Evolutionary conservation across 1,140 invertebrate species (phyloP).

Genomic region (Cotesia vestalis): DNA sequence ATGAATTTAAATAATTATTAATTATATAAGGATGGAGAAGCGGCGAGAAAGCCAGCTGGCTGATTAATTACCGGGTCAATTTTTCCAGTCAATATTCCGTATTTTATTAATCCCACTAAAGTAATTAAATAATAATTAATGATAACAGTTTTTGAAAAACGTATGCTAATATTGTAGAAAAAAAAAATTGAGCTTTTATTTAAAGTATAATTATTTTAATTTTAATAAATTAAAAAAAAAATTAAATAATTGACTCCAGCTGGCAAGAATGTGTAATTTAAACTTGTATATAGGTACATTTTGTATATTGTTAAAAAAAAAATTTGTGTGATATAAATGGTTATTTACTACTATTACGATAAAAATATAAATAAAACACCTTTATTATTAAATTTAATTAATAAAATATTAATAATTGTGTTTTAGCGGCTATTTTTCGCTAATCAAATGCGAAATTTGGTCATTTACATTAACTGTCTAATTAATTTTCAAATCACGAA

Average conservation of each 20-base stretch:
- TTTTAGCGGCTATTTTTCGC: not conserved
- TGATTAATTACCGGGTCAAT: not conserved
- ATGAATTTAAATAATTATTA: constrained; percentile 26
- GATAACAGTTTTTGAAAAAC: no score
- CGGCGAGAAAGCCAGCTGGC: not conserved
- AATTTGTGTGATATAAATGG: constrained; percentile 68
- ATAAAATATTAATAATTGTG: constrained; percentile 9
- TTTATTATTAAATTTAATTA: constrained; percentile 1
- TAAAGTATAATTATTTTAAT: no score
- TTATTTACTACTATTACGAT: constrained; percentile 59
- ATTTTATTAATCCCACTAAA: no score
- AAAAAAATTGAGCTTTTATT: no score
- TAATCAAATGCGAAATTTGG: no score
- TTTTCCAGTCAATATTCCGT: constrained; percentile 5
- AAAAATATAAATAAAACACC: constrained; percentile 16
- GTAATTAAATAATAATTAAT: no score
- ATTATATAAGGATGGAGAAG: constrained; percentile 3
- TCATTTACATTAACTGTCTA: no score
- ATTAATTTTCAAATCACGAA: no score
- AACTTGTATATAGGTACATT: constrained; percentile 67
- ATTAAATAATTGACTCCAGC: constrained; percentile 29
- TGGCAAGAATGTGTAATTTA: constrained; percentile 63
- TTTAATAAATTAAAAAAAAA: no score
- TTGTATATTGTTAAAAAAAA: constrained; percentile 66
- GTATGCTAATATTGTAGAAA: no score